Evolutionary conservation across 2,113 vertebrate species (phyloP).

Genomic region (Chaenogobius annularis): DNA sequence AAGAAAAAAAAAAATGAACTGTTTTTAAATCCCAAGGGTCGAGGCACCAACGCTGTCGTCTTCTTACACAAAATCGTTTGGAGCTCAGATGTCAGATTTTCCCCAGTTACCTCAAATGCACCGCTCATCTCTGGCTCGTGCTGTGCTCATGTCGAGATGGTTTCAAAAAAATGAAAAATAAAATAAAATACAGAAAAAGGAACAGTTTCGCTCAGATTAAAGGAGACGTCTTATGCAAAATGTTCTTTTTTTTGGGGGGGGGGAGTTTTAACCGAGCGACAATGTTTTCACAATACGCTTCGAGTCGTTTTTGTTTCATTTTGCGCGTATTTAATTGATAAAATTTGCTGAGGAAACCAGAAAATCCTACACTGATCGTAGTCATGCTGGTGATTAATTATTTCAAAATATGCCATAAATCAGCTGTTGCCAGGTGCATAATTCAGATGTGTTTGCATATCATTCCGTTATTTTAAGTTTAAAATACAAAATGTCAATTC

Average conservation of each 20-base stretch:
- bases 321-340: not conserved
- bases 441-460: too few relatives aligned
- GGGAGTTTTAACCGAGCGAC: not conserved
- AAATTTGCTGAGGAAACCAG: too few relatives aligned
- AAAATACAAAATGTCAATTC: not conserved
- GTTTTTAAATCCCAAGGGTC: constrained; percentile 13
- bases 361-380: too few relatives aligned
- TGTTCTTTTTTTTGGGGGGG: not conserved
- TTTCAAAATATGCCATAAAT: too few relatives aligned
- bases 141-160: constrained; percentile 42
- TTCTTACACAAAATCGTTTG: constrained; percentile 14
- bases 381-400: too few relatives aligned
- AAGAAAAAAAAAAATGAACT: not conserved
- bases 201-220: constrained; percentile 13
- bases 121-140: constrained; percentile 37
- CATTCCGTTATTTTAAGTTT: not conserved
- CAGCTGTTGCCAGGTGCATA: too few relatives aligned
- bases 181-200: not conserved
- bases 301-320: not conserved
- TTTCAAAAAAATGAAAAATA: not conserved
- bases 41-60: constrained; percentile 21
- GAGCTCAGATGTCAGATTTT: constrained; percentile 41
- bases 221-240: not conserved
- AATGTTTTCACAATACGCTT: not conserved
- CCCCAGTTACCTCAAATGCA: constrained; percentile 64